Conservation (phyloP, 2,113 vertebrate genomes). For the Lampris megalopsis region DNA sequence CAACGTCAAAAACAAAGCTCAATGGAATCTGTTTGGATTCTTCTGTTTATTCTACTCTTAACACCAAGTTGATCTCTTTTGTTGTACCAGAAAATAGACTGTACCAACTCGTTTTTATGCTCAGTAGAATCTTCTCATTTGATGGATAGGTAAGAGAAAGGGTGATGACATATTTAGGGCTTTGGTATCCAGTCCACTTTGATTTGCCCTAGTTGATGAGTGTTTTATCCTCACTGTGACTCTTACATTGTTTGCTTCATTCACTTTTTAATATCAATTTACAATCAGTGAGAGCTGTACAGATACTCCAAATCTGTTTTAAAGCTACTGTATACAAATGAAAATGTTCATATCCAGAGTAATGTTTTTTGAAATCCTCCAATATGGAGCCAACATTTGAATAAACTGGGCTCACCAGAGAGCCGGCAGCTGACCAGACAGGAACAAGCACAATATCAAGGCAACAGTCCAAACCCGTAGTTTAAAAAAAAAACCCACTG, state of each 20-base stretch:
- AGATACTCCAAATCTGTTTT: too few relatives aligned
- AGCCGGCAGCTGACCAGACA: neutral
- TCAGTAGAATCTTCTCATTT: neutral
- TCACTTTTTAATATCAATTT: too few relatives aligned
- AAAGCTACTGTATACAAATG: too few relatives aligned
- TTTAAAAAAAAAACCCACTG: too few relatives aligned
- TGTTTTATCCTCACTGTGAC: too few relatives aligned
- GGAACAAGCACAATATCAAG: too few relatives aligned
- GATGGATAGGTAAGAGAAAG: neutral
- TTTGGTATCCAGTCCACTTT: neutral
- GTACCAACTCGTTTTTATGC: neutral
- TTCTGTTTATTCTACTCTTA: slow-evolving; percentile 60
- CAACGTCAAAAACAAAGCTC: slow-evolving; percentile 76
- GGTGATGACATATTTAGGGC: too few relatives aligned
- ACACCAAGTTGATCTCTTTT: slow-evolving; percentile 56
- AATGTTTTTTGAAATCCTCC: neutral
- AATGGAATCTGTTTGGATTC: slow-evolving; percentile 66
- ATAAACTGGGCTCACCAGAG: neutral
- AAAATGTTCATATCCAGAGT: neutral
- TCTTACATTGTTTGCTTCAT: too few relatives aligned
- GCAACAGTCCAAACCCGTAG: too few relatives aligned
- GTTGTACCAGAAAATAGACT: slow-evolving; percentile 46
- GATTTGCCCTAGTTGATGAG: too few relatives aligned
- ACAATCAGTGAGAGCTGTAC: too few relatives aligned
- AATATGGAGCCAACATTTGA: neutral